Base-by-base conservation (phyloP, 2,888 invertebrate genomes). In the Tholera decimalis region DNA sequence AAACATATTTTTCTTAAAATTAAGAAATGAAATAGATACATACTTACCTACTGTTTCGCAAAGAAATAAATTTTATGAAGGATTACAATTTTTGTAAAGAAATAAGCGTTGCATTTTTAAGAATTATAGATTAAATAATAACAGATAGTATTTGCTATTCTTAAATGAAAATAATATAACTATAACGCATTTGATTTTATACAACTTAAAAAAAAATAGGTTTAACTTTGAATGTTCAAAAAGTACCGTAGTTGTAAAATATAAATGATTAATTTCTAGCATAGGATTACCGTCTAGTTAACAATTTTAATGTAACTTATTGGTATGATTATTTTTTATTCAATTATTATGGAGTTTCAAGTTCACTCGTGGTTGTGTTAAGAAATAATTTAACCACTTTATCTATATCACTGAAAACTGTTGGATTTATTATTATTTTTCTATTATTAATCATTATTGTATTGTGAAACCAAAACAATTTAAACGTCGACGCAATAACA, bases 331-430 rank as follows among this genome's bases (percentile, higher is more conserved):
- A n/a, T 41, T 53, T 54, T 70, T 76, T 58, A 66, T 76, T 53
- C 49, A 51, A 67, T 73, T 67, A 68, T 73, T 63, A 78, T 26
- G 56, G 30, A 63, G 49, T 76, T 83, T 84, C 83, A 87, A 85
- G 92, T 93, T 93, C 92, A 93, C 93, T 94, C 92, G 85, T 85
- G 94, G 93, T 94, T 94, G 94, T 94, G 93, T 90, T 93, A 77
- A 73, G 72, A 67, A 44, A 73, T 79, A 76, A 75, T 80, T 77
- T 66, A 59, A 67, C 74, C 80, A 80, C 70, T 69, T 60, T 69
- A 59, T 72, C 56, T 71, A 62, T 74, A 68, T 62, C 59, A 68
- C 51, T 78, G 56, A 51, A 75, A 72, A 67, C 70, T 76, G 79
- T 81, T 79, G 67, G 62, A 67, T 73, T 70, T 76, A 58, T 71